phyloP scores from a whole-genome alignment of 2,888 invertebrate species.

The Anorthoa munda region DNA sequence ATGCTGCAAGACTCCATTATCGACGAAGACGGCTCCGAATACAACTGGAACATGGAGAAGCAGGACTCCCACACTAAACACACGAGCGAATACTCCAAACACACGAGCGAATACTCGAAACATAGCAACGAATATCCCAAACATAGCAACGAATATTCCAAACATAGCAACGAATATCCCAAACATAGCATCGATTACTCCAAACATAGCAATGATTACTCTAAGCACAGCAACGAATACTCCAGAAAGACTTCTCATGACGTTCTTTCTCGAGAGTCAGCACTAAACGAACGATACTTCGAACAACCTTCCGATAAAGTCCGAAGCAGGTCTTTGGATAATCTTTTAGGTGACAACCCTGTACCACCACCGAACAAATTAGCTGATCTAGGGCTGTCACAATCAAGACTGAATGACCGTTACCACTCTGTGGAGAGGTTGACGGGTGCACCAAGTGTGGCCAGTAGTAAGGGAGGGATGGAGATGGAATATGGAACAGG shows the following conservation, averaged over 20 bases:
- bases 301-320: constrained; percentile 94
- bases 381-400: constrained; percentile 95
- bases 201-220: constrained; percentile 60
- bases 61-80: constrained; percentile 63
- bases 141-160: constrained; percentile 53
- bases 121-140: constrained; percentile 63
- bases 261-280: constrained; percentile 95
- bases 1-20: constrained; percentile 86
- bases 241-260: constrained; percentile 94
- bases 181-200: constrained; percentile 62
- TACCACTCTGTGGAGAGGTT: constrained; percentile 96
- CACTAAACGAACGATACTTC: constrained; percentile 97
- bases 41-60: constrained; percentile 86
- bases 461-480: constrained; percentile 91
- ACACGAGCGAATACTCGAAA: constrained; percentile 62
- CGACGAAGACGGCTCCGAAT: constrained; percentile 85
- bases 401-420: constrained; percentile 96
- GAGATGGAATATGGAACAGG: constrained; percentile 93
- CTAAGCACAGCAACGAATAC: constrained; percentile 75
- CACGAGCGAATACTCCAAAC: constrained; percentile 58
- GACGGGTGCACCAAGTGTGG: constrained; percentile 92
- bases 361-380: constrained; percentile 92
- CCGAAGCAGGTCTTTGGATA: constrained; percentile 95
- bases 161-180: constrained; percentile 62
- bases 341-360: constrained; percentile 93